These are phyloP conservation scores for Lithobates pipiens DNA, from an alignment of 2,797 vertebrate species.

Conservation along the genomic window DNA sequence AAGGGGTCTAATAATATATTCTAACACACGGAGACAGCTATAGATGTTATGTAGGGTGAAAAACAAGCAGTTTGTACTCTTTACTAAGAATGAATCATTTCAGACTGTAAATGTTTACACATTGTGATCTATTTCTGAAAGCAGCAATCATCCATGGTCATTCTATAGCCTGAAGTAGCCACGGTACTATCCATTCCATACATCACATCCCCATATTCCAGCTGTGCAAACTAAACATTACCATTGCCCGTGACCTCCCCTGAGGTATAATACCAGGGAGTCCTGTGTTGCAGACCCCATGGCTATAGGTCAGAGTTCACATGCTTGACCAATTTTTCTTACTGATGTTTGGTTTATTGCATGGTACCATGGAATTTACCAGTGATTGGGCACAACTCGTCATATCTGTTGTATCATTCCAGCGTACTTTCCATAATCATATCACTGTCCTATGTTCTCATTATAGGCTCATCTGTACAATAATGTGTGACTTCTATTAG, in stretches of 20 bases:
- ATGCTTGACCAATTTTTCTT: constrained; percentile 3
- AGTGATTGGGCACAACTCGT: neutral
- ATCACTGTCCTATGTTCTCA: neutral
- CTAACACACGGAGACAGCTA: no score
- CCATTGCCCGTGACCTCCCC: neutral
- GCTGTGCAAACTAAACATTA: constrained; percentile 38
- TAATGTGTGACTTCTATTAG: no score
- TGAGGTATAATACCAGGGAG: constrained; percentile 33
- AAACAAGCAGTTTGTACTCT: no score
- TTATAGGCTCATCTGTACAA: no score
- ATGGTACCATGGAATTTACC: constrained; percentile 20
- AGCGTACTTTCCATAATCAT: neutral
- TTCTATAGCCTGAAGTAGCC: neutral
- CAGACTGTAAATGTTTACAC: no score
- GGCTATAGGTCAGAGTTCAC: constrained; percentile 33
- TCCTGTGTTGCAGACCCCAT: constrained; percentile 3
- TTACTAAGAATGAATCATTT: no score
- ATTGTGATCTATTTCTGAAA: neutral
- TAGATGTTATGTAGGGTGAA: no score
- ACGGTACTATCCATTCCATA: neutral
- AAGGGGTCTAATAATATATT: no score
- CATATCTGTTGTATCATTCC: neutral
- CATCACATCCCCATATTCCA: constrained; percentile 17
- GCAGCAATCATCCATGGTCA: neutral
- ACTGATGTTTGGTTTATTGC: constrained; percentile 31